phyloP scores from a whole-genome alignment of 2,113 vertebrate species.

The Rhinoderma darwinii region DNA sequence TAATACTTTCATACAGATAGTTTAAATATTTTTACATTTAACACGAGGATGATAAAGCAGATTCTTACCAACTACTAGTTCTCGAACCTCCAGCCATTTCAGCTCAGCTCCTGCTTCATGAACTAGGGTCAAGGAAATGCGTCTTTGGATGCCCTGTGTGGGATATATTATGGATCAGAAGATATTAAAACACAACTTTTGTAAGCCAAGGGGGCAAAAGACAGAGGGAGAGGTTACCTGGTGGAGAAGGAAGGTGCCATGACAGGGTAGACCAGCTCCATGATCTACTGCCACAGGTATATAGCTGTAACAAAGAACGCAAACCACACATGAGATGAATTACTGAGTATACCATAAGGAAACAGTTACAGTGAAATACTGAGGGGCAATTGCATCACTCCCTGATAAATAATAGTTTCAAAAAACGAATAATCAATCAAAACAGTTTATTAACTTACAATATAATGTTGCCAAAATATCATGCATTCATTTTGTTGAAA shows the following conservation, averaged over 20 bases:
- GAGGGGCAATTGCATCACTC: too few relatives aligned
- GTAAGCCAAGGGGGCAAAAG: rapidly evolving
- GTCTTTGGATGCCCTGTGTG: slow-evolving; percentile 91
- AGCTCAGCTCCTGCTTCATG: slow-evolving; percentile 91
- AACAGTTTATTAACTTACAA: too few relatives aligned
- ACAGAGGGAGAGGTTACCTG: slow-evolving; percentile 76
- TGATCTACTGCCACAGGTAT: slow-evolving; percentile 95
- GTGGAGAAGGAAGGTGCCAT: slow-evolving; percentile 94
- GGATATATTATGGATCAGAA: background rate
- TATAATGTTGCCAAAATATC: too few relatives aligned
- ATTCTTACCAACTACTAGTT: slow-evolving; percentile 93
- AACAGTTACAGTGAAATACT: too few relatives aligned
- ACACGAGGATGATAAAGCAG: background rate
- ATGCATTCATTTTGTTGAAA: too few relatives aligned
- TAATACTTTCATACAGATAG: too few relatives aligned
- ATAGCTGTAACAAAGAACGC: slow-evolving; percentile 78
- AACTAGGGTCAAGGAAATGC: slow-evolving; percentile 90
- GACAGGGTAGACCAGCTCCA: slow-evolving; percentile 92
- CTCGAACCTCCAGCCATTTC: slow-evolving; percentile 91
- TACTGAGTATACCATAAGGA: background rate
- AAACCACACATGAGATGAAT: background rate
- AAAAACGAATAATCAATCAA: too few relatives aligned
- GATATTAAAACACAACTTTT: rapidly evolving
- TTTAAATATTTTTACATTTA: too few relatives aligned
- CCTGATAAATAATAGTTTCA: too few relatives aligned